These are phyloP conservation scores for Peromyscus attwateri DNA, from an alignment of 2,797 vertebrate species.

Conservation along the genomic window DNA sequence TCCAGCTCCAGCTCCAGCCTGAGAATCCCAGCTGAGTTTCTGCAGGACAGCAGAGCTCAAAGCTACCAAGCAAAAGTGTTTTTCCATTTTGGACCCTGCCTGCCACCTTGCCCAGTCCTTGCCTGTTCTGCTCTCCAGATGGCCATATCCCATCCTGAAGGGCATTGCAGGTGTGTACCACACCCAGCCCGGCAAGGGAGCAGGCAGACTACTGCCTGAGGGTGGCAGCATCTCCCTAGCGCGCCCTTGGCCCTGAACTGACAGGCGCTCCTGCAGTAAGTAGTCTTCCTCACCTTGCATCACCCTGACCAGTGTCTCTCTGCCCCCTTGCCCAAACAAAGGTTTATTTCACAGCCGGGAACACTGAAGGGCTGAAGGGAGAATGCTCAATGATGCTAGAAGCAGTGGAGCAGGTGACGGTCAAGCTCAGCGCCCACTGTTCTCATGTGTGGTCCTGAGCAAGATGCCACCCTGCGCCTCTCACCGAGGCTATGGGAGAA, in stretches of 20 bases:
- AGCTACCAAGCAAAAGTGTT: neutral
- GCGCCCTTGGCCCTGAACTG: neutral
- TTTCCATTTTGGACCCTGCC: too few relatives aligned
- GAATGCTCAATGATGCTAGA: neutral
- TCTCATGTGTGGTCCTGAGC: neutral
- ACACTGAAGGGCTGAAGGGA: too few relatives aligned
- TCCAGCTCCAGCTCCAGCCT: neutral
- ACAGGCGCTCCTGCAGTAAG: rapidly evolving
- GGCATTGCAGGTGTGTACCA: neutral
- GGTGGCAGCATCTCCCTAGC: too few relatives aligned
- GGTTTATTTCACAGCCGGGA: neutral
- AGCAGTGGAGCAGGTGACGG: neutral
- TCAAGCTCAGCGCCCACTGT: neutral
- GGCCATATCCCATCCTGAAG: neutral
- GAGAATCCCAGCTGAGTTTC: too few relatives aligned
- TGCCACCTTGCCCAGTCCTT: too few relatives aligned
- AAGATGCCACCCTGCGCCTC: neutral
- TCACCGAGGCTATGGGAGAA: rapidly evolving
- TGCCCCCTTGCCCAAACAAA: neutral
- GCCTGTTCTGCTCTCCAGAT: neutral
- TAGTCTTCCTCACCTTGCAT: rapidly evolving
- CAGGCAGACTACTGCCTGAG: neutral
- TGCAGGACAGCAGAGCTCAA: rapidly evolving
- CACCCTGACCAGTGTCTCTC: neutral
- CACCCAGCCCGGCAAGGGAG: neutral